Conservation (phyloP, 2,888 invertebrate genomes). For the Kuschelorhynchus macadamiae region DNA sequence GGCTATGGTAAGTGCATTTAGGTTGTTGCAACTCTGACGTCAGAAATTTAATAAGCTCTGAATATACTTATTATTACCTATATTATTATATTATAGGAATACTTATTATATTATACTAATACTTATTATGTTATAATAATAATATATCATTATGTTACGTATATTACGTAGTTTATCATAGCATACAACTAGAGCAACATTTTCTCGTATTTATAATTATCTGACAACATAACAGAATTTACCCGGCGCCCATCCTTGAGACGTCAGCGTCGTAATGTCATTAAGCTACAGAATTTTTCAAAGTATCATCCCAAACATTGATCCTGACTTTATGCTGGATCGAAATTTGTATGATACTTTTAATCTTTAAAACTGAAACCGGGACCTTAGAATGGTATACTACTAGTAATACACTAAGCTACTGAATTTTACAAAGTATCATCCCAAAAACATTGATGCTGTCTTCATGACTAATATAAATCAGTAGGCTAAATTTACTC, state of each 20-base stretch:
- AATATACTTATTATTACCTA: neutral
- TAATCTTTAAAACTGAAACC: neutral
- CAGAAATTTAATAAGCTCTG: slow-evolving; percentile 1
- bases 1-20: neutral
- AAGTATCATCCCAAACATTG: neutral
- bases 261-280: neutral
- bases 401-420: too few species aligned
- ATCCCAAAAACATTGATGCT: neutral
- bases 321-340: neutral
- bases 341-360: neutral
- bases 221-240: neutral
- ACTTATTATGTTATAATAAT: too few species aligned
- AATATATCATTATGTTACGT: too few species aligned
- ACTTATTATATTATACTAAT: too few species aligned
- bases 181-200: neutral
- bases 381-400: too few species aligned
- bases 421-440: too few species aligned
- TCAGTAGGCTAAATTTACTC: neutral
- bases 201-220: neutral
- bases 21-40: slow-evolving; percentile 2
- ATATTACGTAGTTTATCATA: neutral
- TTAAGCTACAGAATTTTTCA: too few species aligned
- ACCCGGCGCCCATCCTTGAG: neutral
- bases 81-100: too few species aligned
- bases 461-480: neutral